Conservation (phyloP, 2,113 vertebrate species). For the Gymnobelideus leadbeateri region DNA sequence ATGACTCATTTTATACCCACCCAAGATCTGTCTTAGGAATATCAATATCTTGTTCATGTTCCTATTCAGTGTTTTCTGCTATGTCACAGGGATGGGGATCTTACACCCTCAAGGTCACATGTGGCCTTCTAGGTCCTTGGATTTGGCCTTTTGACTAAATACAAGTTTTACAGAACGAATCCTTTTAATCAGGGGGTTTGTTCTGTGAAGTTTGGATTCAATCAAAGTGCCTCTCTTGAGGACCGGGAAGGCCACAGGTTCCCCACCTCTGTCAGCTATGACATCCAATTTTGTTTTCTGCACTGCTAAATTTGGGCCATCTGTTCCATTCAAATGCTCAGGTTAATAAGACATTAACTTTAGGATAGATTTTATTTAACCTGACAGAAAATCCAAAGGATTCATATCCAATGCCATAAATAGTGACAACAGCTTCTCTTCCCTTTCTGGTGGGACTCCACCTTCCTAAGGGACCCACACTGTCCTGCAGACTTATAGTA, state of each 20-base stretch:
- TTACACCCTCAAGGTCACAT: no score
- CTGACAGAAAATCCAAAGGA: not conserved
- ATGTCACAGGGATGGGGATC: no score
- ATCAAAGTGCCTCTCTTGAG: no score
- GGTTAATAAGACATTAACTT: not conserved
- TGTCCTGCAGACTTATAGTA: not conserved
- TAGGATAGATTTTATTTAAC: not conserved
- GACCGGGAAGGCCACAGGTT: no score
- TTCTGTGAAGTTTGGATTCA: no score
- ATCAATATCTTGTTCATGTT: not conserved
- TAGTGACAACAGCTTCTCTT: not conserved
- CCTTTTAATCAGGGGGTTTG: no score
- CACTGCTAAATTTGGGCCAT: not conserved
- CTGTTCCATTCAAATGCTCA: not conserved
- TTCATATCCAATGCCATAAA: not conserved
- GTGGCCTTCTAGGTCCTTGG: no score
- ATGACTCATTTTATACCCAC: not conserved
- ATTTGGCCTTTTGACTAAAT: no score
- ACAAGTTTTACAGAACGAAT: no score
- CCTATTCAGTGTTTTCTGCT: not conserved
- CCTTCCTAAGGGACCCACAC: not conserved
- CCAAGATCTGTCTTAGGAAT: not conserved
- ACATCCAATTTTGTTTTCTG: not conserved
- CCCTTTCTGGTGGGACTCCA: not conserved
- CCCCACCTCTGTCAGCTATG: no score